Percentiles rank a stretch among this genome's conserved stretches.
phyloP scores from a whole-genome alignment of 2,888 invertebrate genomes.

The Hofmannophila pseudospretella region DNA sequence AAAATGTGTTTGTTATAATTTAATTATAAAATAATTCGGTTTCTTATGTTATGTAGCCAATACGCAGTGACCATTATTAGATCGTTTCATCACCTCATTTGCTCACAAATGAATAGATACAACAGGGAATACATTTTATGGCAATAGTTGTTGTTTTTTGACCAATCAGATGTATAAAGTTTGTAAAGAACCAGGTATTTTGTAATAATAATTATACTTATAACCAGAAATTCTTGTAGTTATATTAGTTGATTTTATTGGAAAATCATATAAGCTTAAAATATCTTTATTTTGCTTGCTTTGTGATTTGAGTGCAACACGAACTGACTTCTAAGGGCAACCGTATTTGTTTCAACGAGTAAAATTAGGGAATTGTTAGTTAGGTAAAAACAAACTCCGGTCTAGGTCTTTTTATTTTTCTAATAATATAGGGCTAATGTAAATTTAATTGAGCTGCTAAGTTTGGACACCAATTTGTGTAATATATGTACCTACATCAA shows the following conservation, averaged over 20 bases:
- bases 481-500: slow-evolving; percentile 32
- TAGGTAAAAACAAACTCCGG: slow-evolving; percentile 46
- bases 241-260: slow-evolving; percentile 43
- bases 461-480: slow-evolving; percentile 20
- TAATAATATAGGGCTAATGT: slow-evolving; percentile 35
- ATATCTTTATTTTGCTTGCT: slow-evolving; percentile 25
- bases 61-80: slow-evolving; percentile 2
- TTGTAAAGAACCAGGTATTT: slow-evolving; percentile 52
- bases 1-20: slow-evolving; percentile 54
- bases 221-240: slow-evolving; percentile 43
- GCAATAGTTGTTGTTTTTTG: slow-evolving; percentile 31
- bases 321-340: slow-evolving; percentile 23
- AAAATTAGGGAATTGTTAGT: slow-evolving; percentile 42
- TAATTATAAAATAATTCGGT: slow-evolving; percentile 46
- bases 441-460: slow-evolving; percentile 26
- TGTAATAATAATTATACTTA: slow-evolving; percentile 38
- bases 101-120: not conserved
- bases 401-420: slow-evolving; percentile 54
- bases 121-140: slow-evolving; percentile 11
- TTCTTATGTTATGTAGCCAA: too few species aligned
- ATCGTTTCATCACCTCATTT: slow-evolving; percentile 4
- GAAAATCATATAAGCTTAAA: slow-evolving; percentile 41
- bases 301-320: slow-evolving; percentile 25
- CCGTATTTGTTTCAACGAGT: slow-evolving; percentile 24
- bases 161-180: slow-evolving; percentile 53